Conservation (phyloP, 2,113 vertebrate species). For the Vulpes ferrilata region DNA sequence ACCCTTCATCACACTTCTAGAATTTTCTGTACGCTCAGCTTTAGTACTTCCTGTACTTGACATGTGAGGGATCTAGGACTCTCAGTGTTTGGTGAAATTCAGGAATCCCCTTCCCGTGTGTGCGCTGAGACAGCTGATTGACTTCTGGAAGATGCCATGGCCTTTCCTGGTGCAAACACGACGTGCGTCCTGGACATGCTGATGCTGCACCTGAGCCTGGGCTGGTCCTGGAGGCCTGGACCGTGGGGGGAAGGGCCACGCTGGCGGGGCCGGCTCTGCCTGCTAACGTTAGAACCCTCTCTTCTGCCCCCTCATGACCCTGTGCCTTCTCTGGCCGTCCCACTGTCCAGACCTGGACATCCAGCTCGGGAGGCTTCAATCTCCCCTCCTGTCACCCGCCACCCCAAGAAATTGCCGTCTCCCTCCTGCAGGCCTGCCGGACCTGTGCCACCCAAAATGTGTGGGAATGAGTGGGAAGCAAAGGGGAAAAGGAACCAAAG, state of each 20-base stretch:
- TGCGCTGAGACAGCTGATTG: accelerated
- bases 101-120: neutral
- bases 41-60: accelerated
- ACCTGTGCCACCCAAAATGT: accelerated
- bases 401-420: too few species aligned
- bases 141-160: neutral
- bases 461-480: neutral
- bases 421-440: accelerated
- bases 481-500: too few species aligned
- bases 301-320: neutral
- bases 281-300: accelerated
- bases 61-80: accelerated
- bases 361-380: accelerated
- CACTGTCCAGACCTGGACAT: neutral
- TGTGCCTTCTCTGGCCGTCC: accelerated
- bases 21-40: accelerated
- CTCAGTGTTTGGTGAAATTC: neutral
- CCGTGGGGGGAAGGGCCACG: accelerated
- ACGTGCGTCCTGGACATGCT: accelerated
- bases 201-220: accelerated
- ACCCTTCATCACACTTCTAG: accelerated
- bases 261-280: accelerated
- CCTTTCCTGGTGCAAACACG: accelerated
- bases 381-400: neutral
- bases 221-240: neutral